Percentiles rank a stretch among this genome's conserved stretches.
Evolutionary conservation across 2,888 invertebrate species (phyloP).

Genomic region (Lasioglossum leucozonium): DNA sequence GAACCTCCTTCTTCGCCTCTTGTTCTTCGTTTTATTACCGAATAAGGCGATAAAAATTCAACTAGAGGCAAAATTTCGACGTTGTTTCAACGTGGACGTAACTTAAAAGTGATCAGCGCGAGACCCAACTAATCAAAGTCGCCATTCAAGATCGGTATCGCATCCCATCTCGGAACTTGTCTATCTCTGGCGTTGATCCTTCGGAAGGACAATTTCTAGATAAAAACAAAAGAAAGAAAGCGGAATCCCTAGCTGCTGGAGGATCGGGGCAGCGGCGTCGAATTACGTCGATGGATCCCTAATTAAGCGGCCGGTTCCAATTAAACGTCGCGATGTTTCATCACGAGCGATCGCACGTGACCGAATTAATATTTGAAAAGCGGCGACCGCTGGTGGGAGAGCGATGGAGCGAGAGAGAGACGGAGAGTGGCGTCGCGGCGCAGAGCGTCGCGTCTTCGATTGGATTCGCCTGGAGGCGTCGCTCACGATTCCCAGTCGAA

Average conservation of each 20-base stretch:
- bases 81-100: too few species aligned
- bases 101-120: too few species aligned
- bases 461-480: constrained; percentile 40
- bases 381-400: neutral
- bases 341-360: constrained; percentile 39
- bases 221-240: too few species aligned
- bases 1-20: too few species aligned
- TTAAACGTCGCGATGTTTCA: constrained; percentile 4
- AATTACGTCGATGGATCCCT: neutral
- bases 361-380: constrained; percentile 28
- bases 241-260: neutral
- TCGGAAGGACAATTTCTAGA: neutral
- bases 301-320: constrained; percentile 1
- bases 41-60: too few species aligned
- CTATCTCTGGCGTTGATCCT: neutral
- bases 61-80: too few species aligned
- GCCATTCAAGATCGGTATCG: neutral
- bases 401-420: neutral
- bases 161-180: neutral
- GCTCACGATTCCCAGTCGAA: constrained; percentile 52
- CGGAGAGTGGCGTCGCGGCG: constrained; percentile 18
- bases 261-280: neutral
- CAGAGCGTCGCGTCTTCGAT: constrained; percentile 43
- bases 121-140: neutral
- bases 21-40: too few species aligned